Percentiles rank a stretch among this genome's conserved stretches.
These are phyloP conservation scores for Scrobipalpa costella DNA, from an alignment of 2,888 invertebrate genomes.

Conservation along the genomic window DNA sequence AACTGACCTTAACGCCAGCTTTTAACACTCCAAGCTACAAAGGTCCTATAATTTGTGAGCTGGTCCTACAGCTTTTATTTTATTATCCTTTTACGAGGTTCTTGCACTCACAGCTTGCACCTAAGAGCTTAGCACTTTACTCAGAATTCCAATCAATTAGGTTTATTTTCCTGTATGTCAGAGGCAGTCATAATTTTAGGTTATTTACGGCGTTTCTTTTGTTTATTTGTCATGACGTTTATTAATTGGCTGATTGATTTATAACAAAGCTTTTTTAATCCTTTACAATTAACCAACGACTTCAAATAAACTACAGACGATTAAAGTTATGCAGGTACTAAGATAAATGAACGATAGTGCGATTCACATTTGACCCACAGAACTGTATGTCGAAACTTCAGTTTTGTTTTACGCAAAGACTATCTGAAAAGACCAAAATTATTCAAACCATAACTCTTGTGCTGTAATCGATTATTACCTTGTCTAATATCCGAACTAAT, in stretches of 20 bases:
- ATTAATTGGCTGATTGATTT: not conserved
- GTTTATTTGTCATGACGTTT: not conserved
- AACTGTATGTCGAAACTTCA: too few species aligned
- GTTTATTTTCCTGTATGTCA: slow-evolving; percentile 7
- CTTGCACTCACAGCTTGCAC: too few species aligned
- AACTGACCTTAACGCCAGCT: not conserved
- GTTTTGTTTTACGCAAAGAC: too few species aligned
- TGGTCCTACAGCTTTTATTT: slow-evolving; percentile 9
- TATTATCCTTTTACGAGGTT: slow-evolving; percentile 21
- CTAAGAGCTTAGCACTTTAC: slow-evolving; percentile 7
- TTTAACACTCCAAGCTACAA: not conserved
- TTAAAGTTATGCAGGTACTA: too few species aligned
- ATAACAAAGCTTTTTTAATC: not conserved
- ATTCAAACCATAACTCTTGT: too few species aligned
- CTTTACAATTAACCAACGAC: not conserved
- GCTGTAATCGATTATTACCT: not conserved
- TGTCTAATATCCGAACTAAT: slow-evolving; percentile 14
- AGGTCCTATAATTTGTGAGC: not conserved
- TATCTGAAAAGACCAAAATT: too few species aligned
- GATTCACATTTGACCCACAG: too few species aligned
- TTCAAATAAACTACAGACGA: too few species aligned
- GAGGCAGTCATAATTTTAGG: slow-evolving; percentile 1
- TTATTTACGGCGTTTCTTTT: not conserved
- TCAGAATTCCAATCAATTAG: slow-evolving; percentile 10
- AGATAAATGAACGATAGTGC: too few species aligned